A percentile compares a stretch with the other conserved stretches of the same genome.
These are phyloP conservation scores for Cistogaster globosa DNA, from an alignment of 2,888 invertebrate species.

Conservation along the genomic window DNA sequence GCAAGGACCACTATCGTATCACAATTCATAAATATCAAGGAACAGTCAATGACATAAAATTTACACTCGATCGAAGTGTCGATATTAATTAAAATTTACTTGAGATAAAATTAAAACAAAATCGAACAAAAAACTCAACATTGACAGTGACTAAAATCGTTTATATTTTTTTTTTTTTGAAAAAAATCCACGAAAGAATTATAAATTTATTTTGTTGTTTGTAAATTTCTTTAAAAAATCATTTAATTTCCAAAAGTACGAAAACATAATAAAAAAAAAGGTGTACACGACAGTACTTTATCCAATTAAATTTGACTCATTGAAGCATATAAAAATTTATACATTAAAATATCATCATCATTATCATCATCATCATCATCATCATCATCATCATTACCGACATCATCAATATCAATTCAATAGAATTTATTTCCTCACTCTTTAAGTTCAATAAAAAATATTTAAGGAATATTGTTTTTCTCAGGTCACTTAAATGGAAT, in stretches of 20 bases:
- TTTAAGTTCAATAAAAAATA: background rate
- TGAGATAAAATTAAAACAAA: no score
- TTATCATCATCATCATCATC: conserved; percentile 6
- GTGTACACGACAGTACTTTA: conserved; percentile 2
- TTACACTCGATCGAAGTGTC: no score
- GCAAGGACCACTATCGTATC: no score
- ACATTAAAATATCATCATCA: conserved; percentile 45
- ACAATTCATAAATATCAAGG: no score
- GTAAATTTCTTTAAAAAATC: background rate
- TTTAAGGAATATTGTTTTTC: conserved; percentile 50
- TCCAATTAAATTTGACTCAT: conserved; percentile 29
- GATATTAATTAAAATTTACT: no score
- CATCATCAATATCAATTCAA: conserved; percentile 22
- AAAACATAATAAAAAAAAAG: background rate
- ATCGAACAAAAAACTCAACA: no score
- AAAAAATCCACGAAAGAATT: no score
- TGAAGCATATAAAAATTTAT: conserved; percentile 53
- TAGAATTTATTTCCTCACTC: conserved; percentile 15
- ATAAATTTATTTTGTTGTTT: background rate
- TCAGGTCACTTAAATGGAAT: conserved; percentile 69
- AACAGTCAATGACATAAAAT: no score
- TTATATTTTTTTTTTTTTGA: no score
- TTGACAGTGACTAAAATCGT: no score
- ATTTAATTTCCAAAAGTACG: background rate
- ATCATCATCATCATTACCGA: conserved; percentile 17